These are phyloP conservation scores for Paralvinella palmiformis DNA, from an alignment of 1,140 invertebrate species.

Conservation along the genomic window DNA sequence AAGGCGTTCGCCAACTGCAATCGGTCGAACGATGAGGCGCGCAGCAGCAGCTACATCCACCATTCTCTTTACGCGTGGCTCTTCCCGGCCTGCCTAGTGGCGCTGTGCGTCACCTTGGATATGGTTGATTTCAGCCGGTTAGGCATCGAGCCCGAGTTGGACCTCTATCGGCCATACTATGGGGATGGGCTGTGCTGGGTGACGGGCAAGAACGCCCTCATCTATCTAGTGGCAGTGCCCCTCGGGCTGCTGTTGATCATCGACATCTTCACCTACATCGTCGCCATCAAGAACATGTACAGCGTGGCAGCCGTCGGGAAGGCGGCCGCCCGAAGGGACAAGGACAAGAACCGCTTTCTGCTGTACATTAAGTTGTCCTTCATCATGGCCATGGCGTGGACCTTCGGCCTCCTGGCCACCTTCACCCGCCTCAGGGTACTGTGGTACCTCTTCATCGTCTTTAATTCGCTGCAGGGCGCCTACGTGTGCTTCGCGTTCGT, in stretches of 20 bases:
- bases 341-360: slow-evolving; percentile 31
- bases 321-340: slow-evolving; percentile 14
- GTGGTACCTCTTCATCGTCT: slow-evolving; percentile 28
- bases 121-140: slow-evolving; percentile 16
- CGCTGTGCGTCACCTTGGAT: slow-evolving; percentile 49
- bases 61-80: slow-evolving; percentile 56
- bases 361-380: slow-evolving; percentile 54
- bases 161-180: slow-evolving; percentile 23
- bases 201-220: slow-evolving; percentile 24
- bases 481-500: slow-evolving; percentile 29
- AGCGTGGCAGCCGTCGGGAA: slow-evolving; percentile 23
- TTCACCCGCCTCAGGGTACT: slow-evolving; percentile 18
- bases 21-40: neutral
- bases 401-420: slow-evolving; percentile 35
- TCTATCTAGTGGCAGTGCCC: slow-evolving; percentile 41
- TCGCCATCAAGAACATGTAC: slow-evolving; percentile 50
- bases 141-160: no score
- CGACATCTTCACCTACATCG: slow-evolving; percentile 35
- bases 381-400: slow-evolving; percentile 45
- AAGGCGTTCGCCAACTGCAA: slow-evolving; percentile 57
- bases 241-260: slow-evolving; percentile 34
- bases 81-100: slow-evolving; percentile 49
- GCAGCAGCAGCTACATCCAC: slow-evolving; percentile 43
- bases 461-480: slow-evolving; percentile 31
- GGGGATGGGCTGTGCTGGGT: slow-evolving; percentile 50